Conservation (phyloP, 2,888 invertebrate species). For the Spisula solida region DNA sequence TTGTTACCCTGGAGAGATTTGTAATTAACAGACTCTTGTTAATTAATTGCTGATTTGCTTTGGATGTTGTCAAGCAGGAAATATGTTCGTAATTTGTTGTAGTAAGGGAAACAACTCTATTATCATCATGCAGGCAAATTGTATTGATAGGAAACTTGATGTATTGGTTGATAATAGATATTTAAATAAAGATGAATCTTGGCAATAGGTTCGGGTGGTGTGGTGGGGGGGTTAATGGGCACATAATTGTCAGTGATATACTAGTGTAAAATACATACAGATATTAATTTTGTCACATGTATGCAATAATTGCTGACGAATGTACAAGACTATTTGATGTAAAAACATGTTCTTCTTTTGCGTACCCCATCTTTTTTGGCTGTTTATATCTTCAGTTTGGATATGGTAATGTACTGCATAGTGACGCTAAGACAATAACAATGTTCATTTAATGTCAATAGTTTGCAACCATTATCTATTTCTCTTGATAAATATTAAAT, state of each 20-base stretch:
- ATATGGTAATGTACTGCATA: no score
- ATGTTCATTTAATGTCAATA: not conserved
- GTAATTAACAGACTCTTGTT: slow-evolving; percentile 34
- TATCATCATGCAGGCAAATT: not conserved
- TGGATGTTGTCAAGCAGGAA: slow-evolving; percentile 7
- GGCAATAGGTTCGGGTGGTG: no score
- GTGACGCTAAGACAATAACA: not conserved
- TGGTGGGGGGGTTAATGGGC: no score
- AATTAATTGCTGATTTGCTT: slow-evolving; percentile 36
- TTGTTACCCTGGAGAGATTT: slow-evolving; percentile 6
- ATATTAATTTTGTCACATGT: no score
- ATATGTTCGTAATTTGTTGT: not conserved
- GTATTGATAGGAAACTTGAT: not conserved
- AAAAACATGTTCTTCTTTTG: no score
- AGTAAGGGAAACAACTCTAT: slow-evolving; percentile 15
- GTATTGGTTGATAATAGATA: not conserved
- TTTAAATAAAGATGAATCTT: not conserved
- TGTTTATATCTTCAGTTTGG: no score
- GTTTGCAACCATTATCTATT: not conserved
- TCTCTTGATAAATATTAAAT: not conserved
- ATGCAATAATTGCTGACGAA: no score
- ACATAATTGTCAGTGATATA: no score
- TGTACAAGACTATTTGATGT: no score
- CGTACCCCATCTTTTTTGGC: no score
- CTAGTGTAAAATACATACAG: no score